Conservation (phyloP, 2,797 vertebrate species). For the Carduelis carduelis region DNA sequence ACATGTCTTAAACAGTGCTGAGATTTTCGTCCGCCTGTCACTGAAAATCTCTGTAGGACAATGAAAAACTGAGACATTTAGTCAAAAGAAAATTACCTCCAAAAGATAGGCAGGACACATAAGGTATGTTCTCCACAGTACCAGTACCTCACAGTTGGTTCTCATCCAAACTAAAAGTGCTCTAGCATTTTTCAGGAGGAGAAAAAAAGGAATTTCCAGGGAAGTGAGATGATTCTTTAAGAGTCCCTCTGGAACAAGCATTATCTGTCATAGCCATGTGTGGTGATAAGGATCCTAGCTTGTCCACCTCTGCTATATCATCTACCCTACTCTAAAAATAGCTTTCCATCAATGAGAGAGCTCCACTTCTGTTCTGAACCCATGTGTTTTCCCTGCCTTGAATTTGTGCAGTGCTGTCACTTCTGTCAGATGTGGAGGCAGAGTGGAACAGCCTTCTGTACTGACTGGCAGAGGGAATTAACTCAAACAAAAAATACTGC, state of each 20-base stretch:
- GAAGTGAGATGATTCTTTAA: background rate
- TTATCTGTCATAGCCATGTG: background rate
- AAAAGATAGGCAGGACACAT: background rate
- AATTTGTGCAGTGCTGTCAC: background rate
- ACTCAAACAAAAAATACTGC: background rate
- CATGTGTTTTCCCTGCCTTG: background rate
- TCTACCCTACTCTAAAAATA: conserved; percentile 12
- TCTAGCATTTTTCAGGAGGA: background rate
- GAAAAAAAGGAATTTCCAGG: background rate
- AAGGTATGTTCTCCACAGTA: background rate
- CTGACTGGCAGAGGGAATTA: background rate
- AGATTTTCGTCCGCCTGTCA: background rate
- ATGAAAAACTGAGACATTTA: background rate
- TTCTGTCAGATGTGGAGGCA: background rate
- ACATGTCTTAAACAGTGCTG: background rate
- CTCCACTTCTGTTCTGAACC: background rate
- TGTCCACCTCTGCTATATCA: background rate
- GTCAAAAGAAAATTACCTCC: background rate
- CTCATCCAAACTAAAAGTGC: background rate
- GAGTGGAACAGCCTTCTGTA: background rate
- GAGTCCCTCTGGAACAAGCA: background rate
- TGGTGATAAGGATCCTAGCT: background rate
- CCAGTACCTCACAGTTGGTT: background rate
- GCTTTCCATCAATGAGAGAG: background rate
- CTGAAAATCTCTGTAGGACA: background rate